Conservation (phyloP, 2,113 vertebrate genomes). For the Baryphthengus martii region DNA sequence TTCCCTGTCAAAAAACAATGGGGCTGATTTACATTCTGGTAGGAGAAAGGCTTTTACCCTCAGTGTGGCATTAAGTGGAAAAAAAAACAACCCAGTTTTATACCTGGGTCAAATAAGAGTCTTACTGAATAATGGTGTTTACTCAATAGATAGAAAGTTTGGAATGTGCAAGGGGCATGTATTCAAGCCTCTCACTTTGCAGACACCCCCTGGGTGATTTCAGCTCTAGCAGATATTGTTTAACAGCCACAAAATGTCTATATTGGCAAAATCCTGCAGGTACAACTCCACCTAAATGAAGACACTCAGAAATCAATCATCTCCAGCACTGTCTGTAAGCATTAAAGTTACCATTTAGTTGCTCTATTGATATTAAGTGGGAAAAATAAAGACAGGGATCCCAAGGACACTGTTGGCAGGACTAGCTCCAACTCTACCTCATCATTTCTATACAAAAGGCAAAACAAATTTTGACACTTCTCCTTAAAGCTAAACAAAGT, state of each 20-base stretch:
- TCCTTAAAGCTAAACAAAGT: background rate
- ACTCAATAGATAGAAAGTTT: background rate
- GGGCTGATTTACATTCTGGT: accelerated
- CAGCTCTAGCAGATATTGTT: background rate
- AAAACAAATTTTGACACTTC: background rate
- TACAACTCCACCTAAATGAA: background rate
- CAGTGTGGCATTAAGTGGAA: background rate
- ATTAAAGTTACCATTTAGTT: background rate
- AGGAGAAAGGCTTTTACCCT: background rate
- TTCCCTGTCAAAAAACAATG: background rate
- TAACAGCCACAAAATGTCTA: background rate
- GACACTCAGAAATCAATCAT: background rate
- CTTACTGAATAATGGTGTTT: background rate
- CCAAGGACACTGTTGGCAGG: background rate
- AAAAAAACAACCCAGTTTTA: background rate
- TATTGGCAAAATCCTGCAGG: background rate
- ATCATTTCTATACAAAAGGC: background rate
- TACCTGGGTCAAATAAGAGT: background rate
- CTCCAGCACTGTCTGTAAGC: background rate
- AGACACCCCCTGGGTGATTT: background rate
- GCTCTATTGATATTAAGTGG: background rate
- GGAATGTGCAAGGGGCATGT: background rate
- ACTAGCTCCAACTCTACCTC: background rate
- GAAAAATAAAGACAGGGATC: background rate
- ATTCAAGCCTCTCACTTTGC: background rate